These are phyloP conservation scores for Dione vanillae DNA, from an alignment of 2,888 invertebrate genomes.

Conservation along the genomic window DNA sequence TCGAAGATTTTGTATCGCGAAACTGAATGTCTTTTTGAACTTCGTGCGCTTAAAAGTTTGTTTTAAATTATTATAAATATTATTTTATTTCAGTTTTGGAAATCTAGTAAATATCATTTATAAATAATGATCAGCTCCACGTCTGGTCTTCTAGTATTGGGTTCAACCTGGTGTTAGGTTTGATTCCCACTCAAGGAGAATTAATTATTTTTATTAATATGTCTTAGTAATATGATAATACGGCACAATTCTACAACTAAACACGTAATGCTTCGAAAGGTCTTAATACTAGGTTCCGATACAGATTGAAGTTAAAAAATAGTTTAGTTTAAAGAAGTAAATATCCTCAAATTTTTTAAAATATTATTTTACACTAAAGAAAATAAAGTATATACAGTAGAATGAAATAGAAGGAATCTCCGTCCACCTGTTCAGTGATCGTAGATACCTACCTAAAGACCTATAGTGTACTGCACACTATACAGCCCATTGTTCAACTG, in stretches of 20 bases:
- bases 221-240: too few species aligned
- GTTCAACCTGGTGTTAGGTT: too few species aligned
- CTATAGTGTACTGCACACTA: conserved; percentile 4
- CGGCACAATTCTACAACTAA: too few species aligned
- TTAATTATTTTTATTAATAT: too few species aligned
- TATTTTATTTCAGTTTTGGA: neutral
- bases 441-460: conserved; percentile 36
- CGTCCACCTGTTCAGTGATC: conserved; percentile 40
- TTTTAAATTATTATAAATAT: neutral
- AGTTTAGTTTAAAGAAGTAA: too few species aligned
- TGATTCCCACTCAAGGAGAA: too few species aligned
- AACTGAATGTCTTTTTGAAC: conserved; percentile 22
- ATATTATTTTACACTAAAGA: neutral
- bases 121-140: too few species aligned
- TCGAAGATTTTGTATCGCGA: conserved; percentile 38
- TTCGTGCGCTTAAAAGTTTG: conserved; percentile 5
- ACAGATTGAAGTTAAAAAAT: too few species aligned
- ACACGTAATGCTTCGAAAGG: neutral
- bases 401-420: conserved; percentile 21
- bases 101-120: too few species aligned
- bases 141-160: too few species aligned
- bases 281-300: neutral
- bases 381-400: neutral
- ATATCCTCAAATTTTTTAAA: too few species aligned
- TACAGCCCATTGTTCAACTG: conserved; percentile 41